A percentile compares a stretch with the other conserved stretches of the same genome.
phyloP scores from a whole-genome alignment of 2,888 invertebrate species.

The Cantharis rufa region DNA sequence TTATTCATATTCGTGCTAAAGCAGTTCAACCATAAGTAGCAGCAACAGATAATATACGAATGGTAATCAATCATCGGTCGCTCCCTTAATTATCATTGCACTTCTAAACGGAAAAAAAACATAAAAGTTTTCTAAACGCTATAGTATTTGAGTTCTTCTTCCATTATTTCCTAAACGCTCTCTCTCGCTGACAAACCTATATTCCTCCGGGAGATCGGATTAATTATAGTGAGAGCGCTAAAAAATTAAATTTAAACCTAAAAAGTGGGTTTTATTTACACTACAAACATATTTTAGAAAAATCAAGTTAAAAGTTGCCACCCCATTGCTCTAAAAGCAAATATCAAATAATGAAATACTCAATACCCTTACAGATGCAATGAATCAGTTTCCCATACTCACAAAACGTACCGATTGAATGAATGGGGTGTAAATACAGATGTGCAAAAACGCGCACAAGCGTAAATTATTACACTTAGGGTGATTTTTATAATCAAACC shows the following conservation, averaged over 20 bases:
- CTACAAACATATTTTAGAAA: not conserved
- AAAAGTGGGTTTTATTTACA: not conserved
- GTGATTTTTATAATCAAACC: slow-evolving; percentile 14
- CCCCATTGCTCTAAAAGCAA: not conserved
- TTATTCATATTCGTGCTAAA: slow-evolving; percentile 10
- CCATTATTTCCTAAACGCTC: not conserved
- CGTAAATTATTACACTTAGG: slow-evolving; percentile 29
- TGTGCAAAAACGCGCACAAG: slow-evolving; percentile 25
- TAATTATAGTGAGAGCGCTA: not conserved
- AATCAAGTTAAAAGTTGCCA: not conserved
- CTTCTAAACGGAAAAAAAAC: not conserved
- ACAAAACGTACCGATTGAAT: slow-evolving; percentile 14
- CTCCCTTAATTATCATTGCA: slow-evolving; percentile 15
- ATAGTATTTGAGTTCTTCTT: not conserved
- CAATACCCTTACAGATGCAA: not conserved
- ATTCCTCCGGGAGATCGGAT: not conserved
- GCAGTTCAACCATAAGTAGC: slow-evolving; percentile 13
- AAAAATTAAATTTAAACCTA: not conserved
- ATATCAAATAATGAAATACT: not conserved
- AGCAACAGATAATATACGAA: slow-evolving; percentile 12
- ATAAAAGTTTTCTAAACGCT: not conserved
- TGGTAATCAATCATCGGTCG: slow-evolving; percentile 16
- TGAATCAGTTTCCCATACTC: slow-evolving; percentile 18
- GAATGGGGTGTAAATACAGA: slow-evolving; percentile 27
- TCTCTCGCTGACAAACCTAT: not conserved